A percentile compares a stretch with the other conserved stretches of the same genome.
phyloP scores from a whole-genome alignment of 2,888 invertebrate species.

The Drosophila falleni region DNA sequence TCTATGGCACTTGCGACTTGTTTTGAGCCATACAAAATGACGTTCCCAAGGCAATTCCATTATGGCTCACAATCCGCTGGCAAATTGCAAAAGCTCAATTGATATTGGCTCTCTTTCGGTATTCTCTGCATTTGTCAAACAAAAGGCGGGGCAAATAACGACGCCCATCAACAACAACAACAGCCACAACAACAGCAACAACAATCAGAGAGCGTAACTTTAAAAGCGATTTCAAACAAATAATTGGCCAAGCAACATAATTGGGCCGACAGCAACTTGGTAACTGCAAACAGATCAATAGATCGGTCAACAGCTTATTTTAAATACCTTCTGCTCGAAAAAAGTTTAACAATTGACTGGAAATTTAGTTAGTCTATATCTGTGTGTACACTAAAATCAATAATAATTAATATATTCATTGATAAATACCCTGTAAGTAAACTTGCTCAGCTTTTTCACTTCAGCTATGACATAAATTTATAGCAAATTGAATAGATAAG shows the following conservation, averaged over 20 bases:
- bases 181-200: slow-evolving; percentile 1
- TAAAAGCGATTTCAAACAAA: slow-evolving; percentile 34
- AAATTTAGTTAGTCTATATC: not conserved
- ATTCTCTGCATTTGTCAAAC: slow-evolving; percentile 34
- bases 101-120: slow-evolving; percentile 59
- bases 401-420: not conserved
- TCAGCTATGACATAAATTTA: not conserved
- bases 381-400: not conserved
- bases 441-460: not conserved
- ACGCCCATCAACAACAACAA: slow-evolving; percentile 9
- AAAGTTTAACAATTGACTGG: not conserved
- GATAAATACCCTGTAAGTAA: not conserved
- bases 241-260: slow-evolving; percentile 45
- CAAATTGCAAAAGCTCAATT: slow-evolving; percentile 76
- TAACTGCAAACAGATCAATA: slow-evolving; percentile 3
- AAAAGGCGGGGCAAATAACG: slow-evolving; percentile 16
- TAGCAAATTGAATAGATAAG: no score
- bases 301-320: not conserved
- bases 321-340: not conserved
- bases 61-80: slow-evolving; percentile 65
- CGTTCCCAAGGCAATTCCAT: slow-evolving; percentile 80
- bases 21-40: slow-evolving; percentile 72
- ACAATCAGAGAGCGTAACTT: slow-evolving; percentile 38
- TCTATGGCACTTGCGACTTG: slow-evolving; percentile 69
- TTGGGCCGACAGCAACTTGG: slow-evolving; percentile 27